Percentiles rank a stretch among this genome's conserved stretches.
These are phyloP conservation scores for Naja naja DNA, from an alignment of 2,113 vertebrate genomes.

Conservation along the genomic window DNA sequence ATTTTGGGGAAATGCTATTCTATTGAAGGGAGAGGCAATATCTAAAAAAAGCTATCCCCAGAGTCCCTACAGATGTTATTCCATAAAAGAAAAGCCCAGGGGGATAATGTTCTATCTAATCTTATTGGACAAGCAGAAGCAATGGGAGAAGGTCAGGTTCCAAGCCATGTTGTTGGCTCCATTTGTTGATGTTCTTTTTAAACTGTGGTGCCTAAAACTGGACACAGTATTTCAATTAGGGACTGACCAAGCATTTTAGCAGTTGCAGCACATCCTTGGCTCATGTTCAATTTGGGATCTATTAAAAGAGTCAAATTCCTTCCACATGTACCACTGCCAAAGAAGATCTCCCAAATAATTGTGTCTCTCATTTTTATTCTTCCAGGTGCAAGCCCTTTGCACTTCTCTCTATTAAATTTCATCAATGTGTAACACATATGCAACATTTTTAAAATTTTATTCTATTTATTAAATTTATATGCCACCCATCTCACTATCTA, in stretches of 20 bases:
- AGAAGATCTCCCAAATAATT: not conserved
- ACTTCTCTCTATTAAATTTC: not conserved
- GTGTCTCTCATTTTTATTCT: not conserved
- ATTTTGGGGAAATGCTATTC: not conserved
- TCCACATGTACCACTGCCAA: not conserved
- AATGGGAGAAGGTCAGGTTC: not conserved
- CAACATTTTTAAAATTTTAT: not conserved
- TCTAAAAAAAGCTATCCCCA: not conserved
- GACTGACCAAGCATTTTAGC: not conserved
- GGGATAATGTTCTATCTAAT: not conserved
- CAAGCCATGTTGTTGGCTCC: not conserved
- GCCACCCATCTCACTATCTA: not conserved
- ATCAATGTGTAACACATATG: not conserved
- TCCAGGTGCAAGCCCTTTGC: not conserved
- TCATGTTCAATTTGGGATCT: not conserved
- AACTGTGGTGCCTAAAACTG: not conserved
- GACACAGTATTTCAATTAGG: not conserved
- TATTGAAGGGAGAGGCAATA: not conserved
- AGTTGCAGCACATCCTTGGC: not conserved
- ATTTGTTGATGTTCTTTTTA: not conserved
- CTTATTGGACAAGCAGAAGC: not conserved
- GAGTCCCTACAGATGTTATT: not conserved
- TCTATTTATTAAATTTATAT: not conserved
- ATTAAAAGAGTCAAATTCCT: not conserved
- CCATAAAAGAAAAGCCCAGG: not conserved